A percentile compares a stretch with the other conserved stretches of the same genome.
Conservation (phyloP, 2,888 invertebrate species). For the Troides aeacus region DNA sequence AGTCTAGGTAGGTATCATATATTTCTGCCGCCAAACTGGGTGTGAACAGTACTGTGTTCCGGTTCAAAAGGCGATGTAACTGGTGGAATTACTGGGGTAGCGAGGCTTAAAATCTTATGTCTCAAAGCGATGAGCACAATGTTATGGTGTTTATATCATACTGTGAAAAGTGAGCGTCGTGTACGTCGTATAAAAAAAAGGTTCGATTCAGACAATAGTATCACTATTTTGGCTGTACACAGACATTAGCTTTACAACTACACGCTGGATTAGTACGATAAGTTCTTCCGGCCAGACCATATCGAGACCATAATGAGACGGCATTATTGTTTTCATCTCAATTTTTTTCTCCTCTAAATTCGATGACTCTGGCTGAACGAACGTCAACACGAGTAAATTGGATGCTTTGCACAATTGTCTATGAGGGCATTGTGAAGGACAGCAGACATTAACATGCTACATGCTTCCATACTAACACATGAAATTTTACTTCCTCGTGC, state of each 20-base stretch:
- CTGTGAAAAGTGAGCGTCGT: no score
- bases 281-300: conserved; percentile 15
- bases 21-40: no score
- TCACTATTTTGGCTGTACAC: conserved; percentile 6
- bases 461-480: conserved; percentile 42
- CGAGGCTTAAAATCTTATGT: no score
- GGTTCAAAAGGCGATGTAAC: no score
- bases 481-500: not conserved
- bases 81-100: no score
- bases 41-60: no score
- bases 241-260: conserved; percentile 10
- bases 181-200: no score
- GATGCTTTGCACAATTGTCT: conserved; percentile 68
- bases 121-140: no score
- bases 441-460: conserved; percentile 44
- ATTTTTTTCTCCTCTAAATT: not conserved
- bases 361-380: conserved; percentile 7
- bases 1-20: no score
- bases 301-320: not conserved
- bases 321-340: not conserved
- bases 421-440: conserved; percentile 64
- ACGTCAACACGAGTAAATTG: conserved; percentile 19
- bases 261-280: conserved; percentile 17
- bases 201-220: no score
- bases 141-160: no score